phyloP scores from a whole-genome alignment of 2,888 invertebrate genomes.

The Conistra vaccinii region DNA sequence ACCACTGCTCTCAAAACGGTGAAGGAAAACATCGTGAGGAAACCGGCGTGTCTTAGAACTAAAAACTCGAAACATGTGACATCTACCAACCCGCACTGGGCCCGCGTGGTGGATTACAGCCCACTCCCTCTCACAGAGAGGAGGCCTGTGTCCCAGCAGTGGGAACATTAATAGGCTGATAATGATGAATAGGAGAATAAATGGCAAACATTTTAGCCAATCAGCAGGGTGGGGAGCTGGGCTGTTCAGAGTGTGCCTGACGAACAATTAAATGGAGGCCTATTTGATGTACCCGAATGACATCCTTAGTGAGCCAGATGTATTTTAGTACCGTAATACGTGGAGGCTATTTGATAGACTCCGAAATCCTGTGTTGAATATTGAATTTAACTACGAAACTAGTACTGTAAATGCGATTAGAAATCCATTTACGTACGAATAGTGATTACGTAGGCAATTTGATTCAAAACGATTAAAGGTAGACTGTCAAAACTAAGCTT shows the following conservation, averaged over 20 bases:
- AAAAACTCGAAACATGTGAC: too few relatives aligned
- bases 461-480: too few relatives aligned
- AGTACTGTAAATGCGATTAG: not conserved
- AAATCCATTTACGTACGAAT: not conserved
- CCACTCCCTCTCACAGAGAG: too few relatives aligned
- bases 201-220: not conserved
- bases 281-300: not conserved
- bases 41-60: too few relatives aligned
- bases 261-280: not conserved
- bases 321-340: constrained; percentile 8
- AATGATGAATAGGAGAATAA: too few relatives aligned
- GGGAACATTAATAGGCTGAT: too few relatives aligned
- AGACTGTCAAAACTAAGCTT: too few relatives aligned
- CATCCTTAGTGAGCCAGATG: constrained; percentile 23
- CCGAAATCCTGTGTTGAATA: constrained; percentile 9
- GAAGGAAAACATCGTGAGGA: too few relatives aligned
- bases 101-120: too few relatives aligned
- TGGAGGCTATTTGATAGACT: constrained; percentile 6
- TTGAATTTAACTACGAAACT: not conserved
- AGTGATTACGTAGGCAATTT: not conserved
- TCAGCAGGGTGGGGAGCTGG: not conserved
- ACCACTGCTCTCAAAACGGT: too few relatives aligned
- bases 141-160: too few relatives aligned
- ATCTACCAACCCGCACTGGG: too few relatives aligned
- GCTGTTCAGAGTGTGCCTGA: not conserved